Percentiles rank a stretch among this genome's conserved stretches.
phyloP scores from a whole-genome alignment of 1,140 invertebrate genomes.

The Heliconius melpomene region DNA sequence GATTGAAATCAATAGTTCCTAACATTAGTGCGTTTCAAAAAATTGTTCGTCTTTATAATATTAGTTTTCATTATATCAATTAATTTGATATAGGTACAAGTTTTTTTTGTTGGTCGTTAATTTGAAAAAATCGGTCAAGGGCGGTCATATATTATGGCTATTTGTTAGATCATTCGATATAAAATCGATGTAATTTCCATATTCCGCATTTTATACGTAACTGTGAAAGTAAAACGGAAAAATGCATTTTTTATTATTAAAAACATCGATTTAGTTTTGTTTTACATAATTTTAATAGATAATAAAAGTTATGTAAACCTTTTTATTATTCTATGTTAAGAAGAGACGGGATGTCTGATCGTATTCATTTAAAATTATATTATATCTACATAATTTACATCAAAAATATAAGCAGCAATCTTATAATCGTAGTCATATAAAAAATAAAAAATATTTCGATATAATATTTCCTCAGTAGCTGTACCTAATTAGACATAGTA shows the following conservation, averaged over 20 bases:
- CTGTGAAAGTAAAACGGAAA: constrained; percentile 9
- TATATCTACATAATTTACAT: background rate
- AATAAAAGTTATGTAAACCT: background rate
- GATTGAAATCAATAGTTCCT: too few species aligned
- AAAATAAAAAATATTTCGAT: too few species aligned
- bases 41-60: too few species aligned
- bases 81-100: too few species aligned
- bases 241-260: background rate
- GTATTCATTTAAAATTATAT: background rate
- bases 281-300: background rate
- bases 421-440: background rate
- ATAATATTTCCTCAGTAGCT: too few species aligned
- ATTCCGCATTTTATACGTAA: background rate
- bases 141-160: background rate
- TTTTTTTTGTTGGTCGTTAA: too few species aligned
- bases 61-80: too few species aligned
- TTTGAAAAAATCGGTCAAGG: background rate
- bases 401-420: background rate
- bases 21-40: too few species aligned
- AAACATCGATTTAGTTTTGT: constrained; percentile 1
- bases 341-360: background rate
- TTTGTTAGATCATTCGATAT: background rate
- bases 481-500: too few species aligned
- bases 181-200: background rate
- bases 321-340: background rate